Percentiles rank a stretch among this genome's conserved stretches.
These are phyloP conservation scores for Lepidurus couesii DNA, from an alignment of 1,140 invertebrate species.

Conservation along the genomic window DNA sequence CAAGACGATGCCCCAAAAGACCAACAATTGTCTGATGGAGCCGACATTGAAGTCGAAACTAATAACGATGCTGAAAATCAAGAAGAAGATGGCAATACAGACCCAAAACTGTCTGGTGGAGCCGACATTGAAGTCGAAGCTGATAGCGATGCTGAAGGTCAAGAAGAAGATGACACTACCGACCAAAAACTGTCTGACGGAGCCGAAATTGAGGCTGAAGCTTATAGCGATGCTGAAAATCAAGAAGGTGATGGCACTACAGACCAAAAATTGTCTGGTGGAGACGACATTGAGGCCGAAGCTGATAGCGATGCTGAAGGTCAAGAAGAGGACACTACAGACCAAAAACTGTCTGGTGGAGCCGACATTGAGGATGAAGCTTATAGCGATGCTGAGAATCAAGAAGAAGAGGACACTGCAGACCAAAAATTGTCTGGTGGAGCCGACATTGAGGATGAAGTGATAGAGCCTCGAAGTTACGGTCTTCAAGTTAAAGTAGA, in stretches of 20 bases:
- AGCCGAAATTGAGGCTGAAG: not conserved
- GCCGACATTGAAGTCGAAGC: not conserved
- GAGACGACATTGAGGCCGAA: not conserved
- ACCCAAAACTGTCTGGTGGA: not conserved
- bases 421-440: too few species aligned
- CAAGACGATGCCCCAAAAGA: not conserved
- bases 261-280: not conserved
- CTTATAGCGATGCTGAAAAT: not conserved
- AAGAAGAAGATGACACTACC: not conserved
- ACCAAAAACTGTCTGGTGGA: not conserved
- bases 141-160: not conserved
- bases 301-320: not conserved
- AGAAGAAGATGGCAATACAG: not conserved
- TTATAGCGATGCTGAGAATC: not conserved
- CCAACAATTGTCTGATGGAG: not conserved
- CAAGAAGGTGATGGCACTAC: not conserved
- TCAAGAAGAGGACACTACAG: not conserved
- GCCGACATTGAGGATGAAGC: not conserved
- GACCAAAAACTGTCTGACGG: not conserved
- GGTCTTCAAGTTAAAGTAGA: too few species aligned
- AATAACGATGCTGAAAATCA: not conserved
- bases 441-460: too few species aligned
- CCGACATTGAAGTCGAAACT: not conserved
- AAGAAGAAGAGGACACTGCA: not conserved
- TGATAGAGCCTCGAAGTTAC: too few species aligned